phyloP scores from a whole-genome alignment of 2,113 vertebrate genomes.

The Paramisgurnus dabryanus region DNA sequence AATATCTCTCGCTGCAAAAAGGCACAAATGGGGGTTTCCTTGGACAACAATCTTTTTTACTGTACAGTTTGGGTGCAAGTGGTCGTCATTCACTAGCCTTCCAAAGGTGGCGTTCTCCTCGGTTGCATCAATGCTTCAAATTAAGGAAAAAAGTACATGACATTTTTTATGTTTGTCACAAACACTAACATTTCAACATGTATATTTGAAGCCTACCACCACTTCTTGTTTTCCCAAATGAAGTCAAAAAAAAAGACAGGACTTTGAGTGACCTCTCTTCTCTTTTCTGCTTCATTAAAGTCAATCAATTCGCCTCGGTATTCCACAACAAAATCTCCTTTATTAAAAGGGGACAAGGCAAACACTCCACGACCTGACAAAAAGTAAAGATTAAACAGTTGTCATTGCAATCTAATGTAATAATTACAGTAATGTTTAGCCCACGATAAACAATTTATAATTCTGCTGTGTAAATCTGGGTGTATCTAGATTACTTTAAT shows the following conservation, averaged over 20 bases:
- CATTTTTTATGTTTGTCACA: too few relatives aligned
- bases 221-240: not conserved
- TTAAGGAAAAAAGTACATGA: too few relatives aligned
- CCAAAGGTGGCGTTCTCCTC: not conserved
- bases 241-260: constrained; percentile 17
- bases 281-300: not conserved
- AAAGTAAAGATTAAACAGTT: not conserved
- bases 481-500: too few relatives aligned
- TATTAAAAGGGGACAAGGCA: not conserved
- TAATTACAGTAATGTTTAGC: too few relatives aligned
- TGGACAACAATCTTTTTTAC: constrained; percentile 14
- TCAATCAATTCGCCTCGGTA: constrained; percentile 5
- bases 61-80: constrained; percentile 16
- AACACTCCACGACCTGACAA: constrained; percentile 10
- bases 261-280: not conserved
- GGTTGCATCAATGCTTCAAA: constrained; percentile 19
- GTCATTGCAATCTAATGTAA: too few relatives aligned
- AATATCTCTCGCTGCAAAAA: constrained; percentile 9
- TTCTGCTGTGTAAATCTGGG: too few relatives aligned
- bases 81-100: constrained; percentile 14
- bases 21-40: constrained; percentile 19
- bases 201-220: not conserved
- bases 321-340: constrained; percentile 7
- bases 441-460: too few relatives aligned
- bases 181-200: not conserved